Evolutionary conservation across 2,888 invertebrate species (phyloP).

Genomic region (Leptothorax acervorum): DNA sequence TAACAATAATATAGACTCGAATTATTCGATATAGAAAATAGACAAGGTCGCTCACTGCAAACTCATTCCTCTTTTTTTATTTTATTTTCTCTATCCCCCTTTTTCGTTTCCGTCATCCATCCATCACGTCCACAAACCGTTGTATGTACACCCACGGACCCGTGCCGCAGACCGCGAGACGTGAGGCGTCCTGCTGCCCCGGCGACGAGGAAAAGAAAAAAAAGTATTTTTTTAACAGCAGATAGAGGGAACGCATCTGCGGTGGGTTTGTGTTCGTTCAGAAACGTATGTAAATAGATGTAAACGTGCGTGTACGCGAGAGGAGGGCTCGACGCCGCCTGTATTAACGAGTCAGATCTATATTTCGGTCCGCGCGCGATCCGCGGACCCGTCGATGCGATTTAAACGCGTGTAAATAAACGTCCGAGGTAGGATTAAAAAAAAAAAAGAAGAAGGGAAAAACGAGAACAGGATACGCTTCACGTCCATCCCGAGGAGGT

Average conservation of each 20-base stretch:
- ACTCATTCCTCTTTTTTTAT: conserved; percentile 73
- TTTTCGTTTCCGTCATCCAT: conserved; percentile 50
- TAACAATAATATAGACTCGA: conserved; percentile 83
- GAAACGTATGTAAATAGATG: conserved; percentile 54
- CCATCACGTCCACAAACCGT: conserved; percentile 35
- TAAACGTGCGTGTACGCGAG: conserved; percentile 18
- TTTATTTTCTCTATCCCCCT: conserved; percentile 48
- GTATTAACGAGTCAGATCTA: conserved; percentile 44
- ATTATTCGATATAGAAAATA: conserved; percentile 83
- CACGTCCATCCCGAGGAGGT: conserved; percentile 63
- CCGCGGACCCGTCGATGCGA: conserved; percentile 25
- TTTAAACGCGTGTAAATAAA: conserved; percentile 51
- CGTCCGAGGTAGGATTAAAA: conserved; percentile 41
- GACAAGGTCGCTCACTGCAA: conserved; percentile 83
- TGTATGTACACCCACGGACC: conserved; percentile 3
- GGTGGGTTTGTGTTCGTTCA: conserved; percentile 40
- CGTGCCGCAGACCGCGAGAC: conserved; percentile 50
- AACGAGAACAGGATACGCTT: conserved; percentile 67
- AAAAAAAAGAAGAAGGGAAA: conserved; percentile 27
- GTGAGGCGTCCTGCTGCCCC: conserved; percentile 68
- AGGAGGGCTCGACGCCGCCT: not conserved
- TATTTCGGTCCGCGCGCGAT: conserved; percentile 23
- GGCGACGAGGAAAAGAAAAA: conserved; percentile 31
- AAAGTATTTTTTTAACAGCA: conserved; percentile 71
- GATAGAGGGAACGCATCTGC: conserved; percentile 51